phyloP scores from a whole-genome alignment of 2,797 vertebrate species.

The Menidia menidia region DNA sequence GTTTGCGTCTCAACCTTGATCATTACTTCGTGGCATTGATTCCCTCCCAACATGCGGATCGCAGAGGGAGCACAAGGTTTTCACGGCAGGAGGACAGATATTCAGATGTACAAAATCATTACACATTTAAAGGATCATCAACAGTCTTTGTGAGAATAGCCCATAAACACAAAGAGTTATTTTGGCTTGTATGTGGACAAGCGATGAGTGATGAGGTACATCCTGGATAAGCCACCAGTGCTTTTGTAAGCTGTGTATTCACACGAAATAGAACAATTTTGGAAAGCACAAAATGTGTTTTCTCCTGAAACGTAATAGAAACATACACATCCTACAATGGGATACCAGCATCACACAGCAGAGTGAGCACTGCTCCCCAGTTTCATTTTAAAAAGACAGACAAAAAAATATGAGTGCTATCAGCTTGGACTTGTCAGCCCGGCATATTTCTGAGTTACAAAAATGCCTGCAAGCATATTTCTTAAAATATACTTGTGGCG shows the following conservation, averaged over 20 bases:
- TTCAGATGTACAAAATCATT: background rate
- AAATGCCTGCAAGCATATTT: accelerated
- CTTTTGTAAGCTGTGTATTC: background rate
- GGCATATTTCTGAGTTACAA: background rate
- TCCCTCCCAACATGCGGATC: too few relatives aligned
- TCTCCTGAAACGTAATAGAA: background rate
- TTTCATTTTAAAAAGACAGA: background rate
- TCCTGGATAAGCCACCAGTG: background rate
- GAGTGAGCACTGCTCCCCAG: too few relatives aligned
- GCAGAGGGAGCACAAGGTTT: background rate
- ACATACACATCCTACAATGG: background rate
- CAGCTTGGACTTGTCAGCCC: background rate
- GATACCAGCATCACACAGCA: background rate
- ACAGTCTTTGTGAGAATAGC: background rate
- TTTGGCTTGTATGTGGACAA: background rate
- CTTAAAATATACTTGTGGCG: slow-evolving; percentile 1
- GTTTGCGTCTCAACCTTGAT: background rate
- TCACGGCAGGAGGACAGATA: background rate
- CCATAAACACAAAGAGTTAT: background rate
- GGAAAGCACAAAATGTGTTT: background rate
- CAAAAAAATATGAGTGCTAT: background rate
- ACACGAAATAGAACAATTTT: background rate
- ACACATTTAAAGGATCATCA: background rate
- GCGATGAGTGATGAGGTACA: too few relatives aligned
- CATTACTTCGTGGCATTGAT: too few relatives aligned